Base-by-base conservation (phyloP, 2,888 invertebrate genomes). In the Lasiommata megera region DNA sequence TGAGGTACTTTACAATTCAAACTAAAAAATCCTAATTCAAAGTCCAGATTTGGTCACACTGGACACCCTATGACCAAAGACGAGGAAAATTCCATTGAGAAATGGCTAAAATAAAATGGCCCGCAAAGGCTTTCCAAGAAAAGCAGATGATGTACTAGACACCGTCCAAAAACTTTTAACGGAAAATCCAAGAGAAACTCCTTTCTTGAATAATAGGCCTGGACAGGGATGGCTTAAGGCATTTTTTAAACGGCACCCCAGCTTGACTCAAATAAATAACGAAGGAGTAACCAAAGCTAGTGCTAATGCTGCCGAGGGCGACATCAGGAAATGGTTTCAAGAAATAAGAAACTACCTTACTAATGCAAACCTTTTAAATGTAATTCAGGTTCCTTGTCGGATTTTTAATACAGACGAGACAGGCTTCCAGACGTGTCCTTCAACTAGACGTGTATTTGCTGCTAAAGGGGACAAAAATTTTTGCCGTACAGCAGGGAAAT, bases 41-140 rank as follows among this genome's bases (percentile, higher is more conserved):
- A 46, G 9, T 31, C 50, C 41, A 38, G 40, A 28, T 61, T 61
- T 28, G 63, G 65, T 11, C 63, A 63, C 7, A 18, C 54, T n/a
- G n/a, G n/a, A 14, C 58, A 60, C 29, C 29, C 65, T 29, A 52
- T 63, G 28, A 60, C 51, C 34, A 17, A 65, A 40, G 66, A 68
- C 40, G 73, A 74, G 64, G 76, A 76, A 68, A 50, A 64, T 28
- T 53, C 46, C 54, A 61, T 77, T 12, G 72, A 63, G n/a, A 50
- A 69, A 11, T 78, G 77, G 78, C 63, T 78, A 47, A n/a, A 52
- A 52, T 48, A 55, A 68, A 29, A 64, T 67, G 54, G 51, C 64
- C 41, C 64, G 61, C 63, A 76, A 73, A 68, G 73, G 76, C 14
- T 77, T 77, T 62, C 76, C 77, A 14, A 65, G 64, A 48, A 51